phyloP scores from a whole-genome alignment of 1,140 invertebrate genomes.

The Lordiphosa collinella region DNA sequence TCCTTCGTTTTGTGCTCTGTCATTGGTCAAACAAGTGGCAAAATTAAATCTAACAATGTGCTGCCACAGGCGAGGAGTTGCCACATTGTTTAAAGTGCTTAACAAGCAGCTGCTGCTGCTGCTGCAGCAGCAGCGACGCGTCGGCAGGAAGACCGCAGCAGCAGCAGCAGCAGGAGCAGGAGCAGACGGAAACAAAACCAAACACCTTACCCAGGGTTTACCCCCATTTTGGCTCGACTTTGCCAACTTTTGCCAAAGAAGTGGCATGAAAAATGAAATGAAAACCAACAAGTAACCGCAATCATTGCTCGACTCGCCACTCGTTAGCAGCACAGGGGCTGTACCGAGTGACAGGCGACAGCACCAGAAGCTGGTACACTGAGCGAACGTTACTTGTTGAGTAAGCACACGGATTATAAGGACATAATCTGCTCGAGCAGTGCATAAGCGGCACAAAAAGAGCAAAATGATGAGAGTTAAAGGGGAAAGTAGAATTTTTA shows the following conservation, averaged over 20 bases:
- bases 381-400: background rate
- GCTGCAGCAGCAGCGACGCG: constrained; percentile 4
- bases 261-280: constrained; percentile 72
- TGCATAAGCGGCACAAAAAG: too few species aligned
- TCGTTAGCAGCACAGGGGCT: constrained; percentile 45
- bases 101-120: constrained; percentile 55
- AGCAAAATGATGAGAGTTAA: too few species aligned
- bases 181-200: constrained; percentile 3
- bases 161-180: background rate
- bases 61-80: constrained; percentile 10
- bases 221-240: background rate
- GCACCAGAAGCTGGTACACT: background rate
- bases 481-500: too few species aligned
- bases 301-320: constrained; percentile 71
- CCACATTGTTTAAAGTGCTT: constrained; percentile 74
- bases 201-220: constrained; percentile 20
- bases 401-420: background rate
- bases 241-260: constrained; percentile 18
- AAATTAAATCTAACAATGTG: constrained; percentile 74
- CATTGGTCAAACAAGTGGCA: constrained; percentile 74
- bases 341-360: background rate
- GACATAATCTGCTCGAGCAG: too few species aligned
- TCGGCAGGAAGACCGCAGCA: constrained; percentile 6
- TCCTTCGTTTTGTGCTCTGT: constrained; percentile 55
- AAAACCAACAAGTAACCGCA: constrained; percentile 71